phyloP scores from a whole-genome alignment of 2,888 invertebrate genomes.

The Alsophila aescularia region DNA sequence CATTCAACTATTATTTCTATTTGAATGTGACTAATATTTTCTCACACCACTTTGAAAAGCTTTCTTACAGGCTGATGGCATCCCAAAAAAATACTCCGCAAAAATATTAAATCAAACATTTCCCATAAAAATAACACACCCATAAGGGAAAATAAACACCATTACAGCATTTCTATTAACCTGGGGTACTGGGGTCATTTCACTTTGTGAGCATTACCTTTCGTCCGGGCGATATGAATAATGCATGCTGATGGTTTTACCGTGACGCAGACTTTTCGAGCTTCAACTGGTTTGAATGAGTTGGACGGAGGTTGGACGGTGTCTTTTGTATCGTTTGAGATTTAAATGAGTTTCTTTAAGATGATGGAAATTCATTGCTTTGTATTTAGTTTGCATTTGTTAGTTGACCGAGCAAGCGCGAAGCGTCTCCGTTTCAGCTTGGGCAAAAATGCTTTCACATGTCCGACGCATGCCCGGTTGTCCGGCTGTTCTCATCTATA shows the following conservation, averaged over 20 bases:
- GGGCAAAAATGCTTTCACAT: too few species aligned
- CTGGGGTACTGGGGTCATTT: constrained; percentile 67
- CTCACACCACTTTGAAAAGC: background rate
- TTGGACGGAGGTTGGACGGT: constrained; percentile 2
- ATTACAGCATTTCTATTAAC: constrained; percentile 65
- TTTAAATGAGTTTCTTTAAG: constrained; percentile 27
- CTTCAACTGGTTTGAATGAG: constrained; percentile 51
- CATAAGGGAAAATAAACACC: constrained; percentile 47
- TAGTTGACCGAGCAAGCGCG: too few species aligned
- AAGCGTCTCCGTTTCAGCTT: too few species aligned
- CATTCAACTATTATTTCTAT: background rate
- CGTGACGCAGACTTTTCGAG: constrained; percentile 24
- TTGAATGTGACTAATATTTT: background rate
- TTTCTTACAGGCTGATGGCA: background rate
- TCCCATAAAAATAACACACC: constrained; percentile 34
- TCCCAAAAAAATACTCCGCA: constrained; percentile 24
- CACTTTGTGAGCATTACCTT: constrained; percentile 61
- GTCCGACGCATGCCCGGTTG: too few species aligned
- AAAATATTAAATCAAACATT: constrained; percentile 27
- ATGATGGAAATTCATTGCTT: constrained; percentile 16
- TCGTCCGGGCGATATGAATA: constrained; percentile 58
- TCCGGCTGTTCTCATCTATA: too few species aligned
- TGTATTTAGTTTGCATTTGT: constrained; percentile 13
- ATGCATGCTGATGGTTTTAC: constrained; percentile 50
- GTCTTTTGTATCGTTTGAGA: constrained; percentile 31